Evolutionary conservation across 2,888 invertebrate species (phyloP), one percentile per base, ranked within the genome.

Genomic region (Limnephilus auricula): DNA sequence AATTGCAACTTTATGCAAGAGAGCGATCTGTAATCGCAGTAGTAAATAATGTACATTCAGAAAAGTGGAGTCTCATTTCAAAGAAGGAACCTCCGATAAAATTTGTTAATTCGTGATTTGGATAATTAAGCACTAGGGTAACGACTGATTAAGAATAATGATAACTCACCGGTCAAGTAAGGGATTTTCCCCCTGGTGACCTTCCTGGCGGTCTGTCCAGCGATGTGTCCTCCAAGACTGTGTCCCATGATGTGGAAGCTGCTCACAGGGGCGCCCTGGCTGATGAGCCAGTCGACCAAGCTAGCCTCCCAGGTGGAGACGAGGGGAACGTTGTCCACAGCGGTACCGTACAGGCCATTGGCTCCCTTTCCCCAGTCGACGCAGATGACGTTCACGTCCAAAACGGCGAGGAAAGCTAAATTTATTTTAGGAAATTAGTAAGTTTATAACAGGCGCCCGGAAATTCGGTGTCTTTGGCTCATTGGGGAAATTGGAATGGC

Each of bases 241-340:
- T 92, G 92, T 10, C 93, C 93, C 50, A 93, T 92, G 30, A 93
- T 37, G 86, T 93, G 93, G 83, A 93, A 91, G 32, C 34, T 80
- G 6, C 34, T 79, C 2, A 90, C 30, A 5, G 90, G 45, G n/a
- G 86, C 89, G 12, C 92, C 92, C 25, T 79, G 18, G n/a, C 31
- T 65, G 50, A 92, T 45, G 40, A 92, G 80, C 92, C 92, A 93
- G 79, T 92, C 92, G 18, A 93, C 37, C 5, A 92, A 40, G n/a
- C 79, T 90, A 18, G 84, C 93, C 5, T 90, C 50, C 25, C 37
- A 91, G 10, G 37, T 65, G 12, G 91, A 91, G 12, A 89, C 91
- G 37, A 79, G 30, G 18, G 85, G 87, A 4, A 92, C 93, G 50
- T 92, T 92, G 34, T 37, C 45, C 10, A 79, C 83, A 13, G 93